Evolutionary conservation across 2,113 vertebrate genomes (phyloP).

Genomic region (Cyprinodon tularosa): DNA sequence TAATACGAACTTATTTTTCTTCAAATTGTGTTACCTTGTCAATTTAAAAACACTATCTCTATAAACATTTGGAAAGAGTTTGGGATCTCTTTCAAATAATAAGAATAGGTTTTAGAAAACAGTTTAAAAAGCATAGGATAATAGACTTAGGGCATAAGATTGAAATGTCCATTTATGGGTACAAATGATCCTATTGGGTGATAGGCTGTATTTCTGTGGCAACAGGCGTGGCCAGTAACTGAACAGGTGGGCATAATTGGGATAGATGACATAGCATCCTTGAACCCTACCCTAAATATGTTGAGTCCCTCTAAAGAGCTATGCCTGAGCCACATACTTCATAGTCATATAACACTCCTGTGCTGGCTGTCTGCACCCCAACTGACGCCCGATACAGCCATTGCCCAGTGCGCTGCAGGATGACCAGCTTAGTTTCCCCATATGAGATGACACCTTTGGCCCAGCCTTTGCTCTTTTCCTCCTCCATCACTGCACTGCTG

Average conservation of each 20-base stretch:
- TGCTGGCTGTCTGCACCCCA: slow-evolving; percentile 48
- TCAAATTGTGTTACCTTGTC: not conserved
- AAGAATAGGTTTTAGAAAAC: slow-evolving; percentile 24
- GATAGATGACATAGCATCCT: slow-evolving; percentile 80
- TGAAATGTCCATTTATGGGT: slow-evolving; percentile 79
- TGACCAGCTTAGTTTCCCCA: slow-evolving; percentile 55
- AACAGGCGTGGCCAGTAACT: slow-evolving; percentile 79
- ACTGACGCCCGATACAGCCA: slow-evolving; percentile 49
- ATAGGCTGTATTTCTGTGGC: slow-evolving; percentile 66
- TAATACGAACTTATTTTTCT: not conserved
- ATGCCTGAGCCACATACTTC: slow-evolving; percentile 73
- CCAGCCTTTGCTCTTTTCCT: slow-evolving; percentile 24
- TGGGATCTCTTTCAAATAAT: not conserved
- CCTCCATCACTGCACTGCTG: slow-evolving; percentile 23
- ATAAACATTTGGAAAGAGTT: not conserved
- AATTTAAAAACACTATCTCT: not conserved
- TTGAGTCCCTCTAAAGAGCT: slow-evolving; percentile 73
- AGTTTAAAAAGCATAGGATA: slow-evolving; percentile 39
- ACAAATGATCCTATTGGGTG: slow-evolving; percentile 73
- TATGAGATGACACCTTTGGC: slow-evolving; percentile 63
- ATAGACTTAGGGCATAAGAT: slow-evolving; percentile 14
- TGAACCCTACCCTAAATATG: slow-evolving; percentile 77
- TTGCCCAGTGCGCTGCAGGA: slow-evolving; percentile 36
- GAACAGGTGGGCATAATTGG: slow-evolving; percentile 82
- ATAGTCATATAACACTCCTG: slow-evolving; percentile 76